These are phyloP conservation scores for Geococcyx californianus DNA, from an alignment of 2,113 vertebrate genomes.

Conservation along the genomic window DNA sequence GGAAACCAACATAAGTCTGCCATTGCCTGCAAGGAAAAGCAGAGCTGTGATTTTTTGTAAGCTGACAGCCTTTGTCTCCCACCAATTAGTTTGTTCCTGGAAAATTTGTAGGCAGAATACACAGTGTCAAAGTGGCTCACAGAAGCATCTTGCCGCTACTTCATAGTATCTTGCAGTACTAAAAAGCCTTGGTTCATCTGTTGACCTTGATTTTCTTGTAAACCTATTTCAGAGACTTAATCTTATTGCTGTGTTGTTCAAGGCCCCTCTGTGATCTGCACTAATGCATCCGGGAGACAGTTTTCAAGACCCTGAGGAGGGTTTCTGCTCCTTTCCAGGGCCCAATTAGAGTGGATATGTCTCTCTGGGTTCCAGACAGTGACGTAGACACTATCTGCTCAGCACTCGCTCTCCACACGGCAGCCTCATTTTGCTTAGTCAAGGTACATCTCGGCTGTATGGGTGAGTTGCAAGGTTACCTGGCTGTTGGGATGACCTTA, in stretches of 20 bases:
- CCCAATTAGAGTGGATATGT: accelerated
- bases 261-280: background rate
- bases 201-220: background rate
- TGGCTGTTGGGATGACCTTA: background rate
- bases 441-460: background rate
- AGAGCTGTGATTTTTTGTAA: background rate
- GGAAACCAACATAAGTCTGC: background rate
- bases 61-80: background rate
- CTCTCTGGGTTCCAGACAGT: background rate
- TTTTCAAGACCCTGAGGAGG: background rate
- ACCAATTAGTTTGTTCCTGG: background rate
- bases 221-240: background rate
- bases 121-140: background rate
- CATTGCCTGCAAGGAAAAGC: background rate
- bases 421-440: background rate
- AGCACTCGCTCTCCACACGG: accelerated
- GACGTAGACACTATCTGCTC: background rate
- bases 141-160: background rate
- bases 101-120: background rate
- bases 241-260: background rate
- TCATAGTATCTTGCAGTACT: background rate
- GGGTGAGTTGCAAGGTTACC: background rate
- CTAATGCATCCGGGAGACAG: background rate
- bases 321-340: background rate
- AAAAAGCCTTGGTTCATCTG: background rate